These are phyloP conservation scores for Rhinella marina DNA, from an alignment of 2,797 vertebrate genomes.

Conservation along the genomic window DNA sequence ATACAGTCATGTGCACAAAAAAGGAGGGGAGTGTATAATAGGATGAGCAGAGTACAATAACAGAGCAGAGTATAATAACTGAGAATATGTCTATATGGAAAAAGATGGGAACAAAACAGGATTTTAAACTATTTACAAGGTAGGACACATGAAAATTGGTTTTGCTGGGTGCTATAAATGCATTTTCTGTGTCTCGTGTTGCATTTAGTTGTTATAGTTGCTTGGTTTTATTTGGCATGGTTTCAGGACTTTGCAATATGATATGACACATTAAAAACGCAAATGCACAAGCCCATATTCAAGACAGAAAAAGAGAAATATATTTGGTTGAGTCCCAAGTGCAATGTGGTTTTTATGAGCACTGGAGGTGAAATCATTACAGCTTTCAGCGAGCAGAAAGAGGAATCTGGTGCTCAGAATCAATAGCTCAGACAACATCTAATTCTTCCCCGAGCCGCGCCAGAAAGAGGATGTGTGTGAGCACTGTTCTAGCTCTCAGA, in stretches of 20 bases:
- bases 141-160: not conserved
- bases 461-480: constrained; percentile 59
- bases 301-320: constrained; percentile 58
- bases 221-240: constrained; percentile 52
- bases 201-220: constrained; percentile 24
- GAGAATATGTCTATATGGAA: not conserved
- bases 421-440: constrained; percentile 50
- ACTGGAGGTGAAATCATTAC: constrained; percentile 59
- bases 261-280: constrained; percentile 60
- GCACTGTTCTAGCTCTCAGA: constrained; percentile 59
- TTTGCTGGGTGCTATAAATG: not conserved
- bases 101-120: not conserved
- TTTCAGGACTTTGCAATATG: constrained; percentile 49
- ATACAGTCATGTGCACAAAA: too few species aligned
- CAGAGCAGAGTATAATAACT: not conserved
- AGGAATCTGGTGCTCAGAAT: constrained; percentile 40
- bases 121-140: not conserved
- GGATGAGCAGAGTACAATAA: too few species aligned
- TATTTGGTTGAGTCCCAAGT: constrained; percentile 45
- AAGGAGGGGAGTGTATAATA: too few species aligned
- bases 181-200: not conserved
- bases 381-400: constrained; percentile 56
- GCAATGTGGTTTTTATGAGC: constrained; percentile 29
- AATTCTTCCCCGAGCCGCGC: constrained; percentile 50
- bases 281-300: constrained; percentile 43